Evolutionary conservation across 2,797 vertebrate species (phyloP).

Genomic region (Sebastes cheni): DNA sequence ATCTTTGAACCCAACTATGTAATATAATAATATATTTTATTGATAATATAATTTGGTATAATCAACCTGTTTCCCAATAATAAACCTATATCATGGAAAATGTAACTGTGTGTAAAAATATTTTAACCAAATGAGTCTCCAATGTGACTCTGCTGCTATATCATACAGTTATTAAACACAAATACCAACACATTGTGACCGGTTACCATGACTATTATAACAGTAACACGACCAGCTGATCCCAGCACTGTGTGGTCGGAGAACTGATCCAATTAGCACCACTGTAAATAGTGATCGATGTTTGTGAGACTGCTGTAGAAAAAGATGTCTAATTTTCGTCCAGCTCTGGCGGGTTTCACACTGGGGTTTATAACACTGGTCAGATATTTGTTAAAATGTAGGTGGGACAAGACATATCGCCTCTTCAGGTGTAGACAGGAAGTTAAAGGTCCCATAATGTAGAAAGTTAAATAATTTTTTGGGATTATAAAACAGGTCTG

Average conservation of each 20-base stretch:
- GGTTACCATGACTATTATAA: not conserved
- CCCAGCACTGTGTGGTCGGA: not conserved
- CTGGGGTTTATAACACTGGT: too few relatives aligned
- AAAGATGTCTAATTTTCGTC: not conserved
- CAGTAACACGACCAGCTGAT: not conserved
- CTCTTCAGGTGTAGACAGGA: too few relatives aligned
- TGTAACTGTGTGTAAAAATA: accelerated
- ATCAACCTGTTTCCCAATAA: not conserved
- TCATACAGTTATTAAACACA: not conserved
- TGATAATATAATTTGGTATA: not conserved
- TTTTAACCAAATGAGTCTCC: not conserved
- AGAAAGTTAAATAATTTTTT: too few relatives aligned
- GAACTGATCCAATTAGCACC: not conserved
- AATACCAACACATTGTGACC: not conserved
- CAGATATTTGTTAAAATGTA: too few relatives aligned
- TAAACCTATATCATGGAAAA: not conserved
- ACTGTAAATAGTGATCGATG: not conserved
- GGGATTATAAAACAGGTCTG: not conserved
- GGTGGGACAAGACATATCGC: accelerated
- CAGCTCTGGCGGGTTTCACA: not conserved
- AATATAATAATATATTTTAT: not conserved
- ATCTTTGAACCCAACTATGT: not conserved
- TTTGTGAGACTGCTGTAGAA: not conserved
- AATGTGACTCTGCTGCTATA: not conserved
- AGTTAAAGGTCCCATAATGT: too few relatives aligned